A percentile compares a stretch with the other conserved stretches of the same genome.
phyloP scores from a whole-genome alignment of 37 sponge, comb jelly and placozoan genomes.

The Theonella swinhoei region DNA sequence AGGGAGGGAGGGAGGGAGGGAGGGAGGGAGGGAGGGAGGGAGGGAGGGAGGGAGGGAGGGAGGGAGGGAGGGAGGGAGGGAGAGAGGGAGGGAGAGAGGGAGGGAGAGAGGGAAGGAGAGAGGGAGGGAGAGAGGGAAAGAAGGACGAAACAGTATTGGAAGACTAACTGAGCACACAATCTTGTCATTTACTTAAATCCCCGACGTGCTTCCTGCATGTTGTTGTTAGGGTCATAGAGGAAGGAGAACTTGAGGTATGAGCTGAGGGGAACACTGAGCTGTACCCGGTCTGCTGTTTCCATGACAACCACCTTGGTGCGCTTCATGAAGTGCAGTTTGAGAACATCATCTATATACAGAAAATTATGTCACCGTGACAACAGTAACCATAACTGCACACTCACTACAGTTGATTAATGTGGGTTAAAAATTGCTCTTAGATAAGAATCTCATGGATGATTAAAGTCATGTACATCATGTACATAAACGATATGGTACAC shows the following conservation, averaged over 20 bases:
- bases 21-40: neutral
- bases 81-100: slow-evolving; percentile 25
- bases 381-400: too few relatives aligned
- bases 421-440: too few relatives aligned
- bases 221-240: slow-evolving; percentile 48
- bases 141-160: too few relatives aligned
- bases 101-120: too few relatives aligned
- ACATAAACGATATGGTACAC: too few relatives aligned
- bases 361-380: neutral
- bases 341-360: neutral
- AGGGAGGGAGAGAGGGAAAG: too few relatives aligned
- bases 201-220: slow-evolving; percentile 32
- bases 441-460: too few relatives aligned
- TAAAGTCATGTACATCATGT: too few relatives aligned
- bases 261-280: slow-evolving; percentile 40
- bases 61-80: slow-evolving; percentile 27
- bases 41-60: slow-evolving; percentile 4
- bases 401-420: too few relatives aligned
- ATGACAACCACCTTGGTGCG: slow-evolving; percentile 53
- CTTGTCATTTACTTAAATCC: slow-evolving; percentile 3
- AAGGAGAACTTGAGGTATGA: slow-evolving; percentile 37
- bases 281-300: neutral
- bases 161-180: neutral
- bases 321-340: slow-evolving; percentile 65
- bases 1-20: slow-evolving; percentile 4